Evolutionary conservation across 2,113 vertebrate genomes (phyloP), one percentile per base, ranked within the genome.

Genomic region (Callocephalon fimbriatum): DNA sequence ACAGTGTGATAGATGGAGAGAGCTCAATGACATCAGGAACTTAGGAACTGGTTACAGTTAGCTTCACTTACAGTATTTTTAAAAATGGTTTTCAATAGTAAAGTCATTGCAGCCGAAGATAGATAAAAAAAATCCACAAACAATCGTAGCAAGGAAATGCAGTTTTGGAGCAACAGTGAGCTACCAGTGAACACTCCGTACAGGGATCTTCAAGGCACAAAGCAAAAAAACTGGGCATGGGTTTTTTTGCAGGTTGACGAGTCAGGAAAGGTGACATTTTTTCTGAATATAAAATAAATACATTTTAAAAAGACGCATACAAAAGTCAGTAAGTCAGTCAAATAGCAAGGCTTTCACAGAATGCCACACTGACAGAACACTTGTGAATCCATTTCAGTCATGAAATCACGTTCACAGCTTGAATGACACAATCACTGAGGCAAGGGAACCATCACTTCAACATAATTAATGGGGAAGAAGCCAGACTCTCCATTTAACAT

Each of bases 391-490:
- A 70, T 95, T 97, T 98, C 94, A 71, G 93, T 97, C 86, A 96
- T 26, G 86, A 96, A 97, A 95, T 93, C 67, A 78, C 12, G 54
- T 97, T 97, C 96, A 59, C 68, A 90, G 95, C 81, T 75, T 73
- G 20, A 89, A 94, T 89, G 68, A 95, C 93, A 93, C 38, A 26
- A 91, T 97, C 98, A 99, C 98, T 99, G 98, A 65, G 99, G 99
- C 94, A 99, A 98, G 75, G 99, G 98, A 92, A 99, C 98, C 8
- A 99, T 98, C 86, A 99, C 99, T 71, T 99, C 98, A 51, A 99
- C 99, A 54, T 99, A 99, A 97, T 98, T 99, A 97, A 99, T 99
- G 91, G 99, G 99, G 97, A 99, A 99, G 98, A 99, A 99, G 80
- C 99, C 99, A 1, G 99, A 99, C 67, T 99, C 98, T 32, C 99